Conservation (phyloP, 2,113 vertebrate genomes). For the Chloroceryle aenea region DNA sequence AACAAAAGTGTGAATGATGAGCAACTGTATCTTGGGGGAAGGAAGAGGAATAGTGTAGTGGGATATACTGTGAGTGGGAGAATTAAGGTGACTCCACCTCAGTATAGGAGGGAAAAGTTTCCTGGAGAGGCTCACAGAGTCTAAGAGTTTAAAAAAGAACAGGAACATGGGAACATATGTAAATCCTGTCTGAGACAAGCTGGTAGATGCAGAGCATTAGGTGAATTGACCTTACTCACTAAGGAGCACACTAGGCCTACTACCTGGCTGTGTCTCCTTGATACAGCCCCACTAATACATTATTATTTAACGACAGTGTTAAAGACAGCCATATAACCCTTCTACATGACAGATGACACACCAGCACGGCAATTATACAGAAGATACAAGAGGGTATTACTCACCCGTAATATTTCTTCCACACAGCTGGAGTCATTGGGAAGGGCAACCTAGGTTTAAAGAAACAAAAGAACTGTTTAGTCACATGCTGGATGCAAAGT, state of each 20-base stretch:
- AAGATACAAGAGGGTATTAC: constrained; percentile 68
- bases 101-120: neutral
- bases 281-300: neutral
- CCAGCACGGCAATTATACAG: neutral
- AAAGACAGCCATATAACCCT: neutral
- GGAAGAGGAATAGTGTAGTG: neutral
- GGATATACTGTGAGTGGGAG: neutral
- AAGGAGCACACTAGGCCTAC: neutral
- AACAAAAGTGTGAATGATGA: neutral
- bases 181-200: neutral
- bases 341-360: neutral
- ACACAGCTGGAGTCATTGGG: constrained; percentile 95
- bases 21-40: neutral
- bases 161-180: neutral
- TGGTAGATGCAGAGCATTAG: neutral
- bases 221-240: neutral
- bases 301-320: neutral
- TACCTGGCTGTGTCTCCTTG: neutral
- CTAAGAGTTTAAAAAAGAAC: neutral
- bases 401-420: constrained; percentile 96
- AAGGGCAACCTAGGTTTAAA: constrained; percentile 87
- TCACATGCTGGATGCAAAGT: constrained; percentile 31
- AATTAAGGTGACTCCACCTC: neutral
- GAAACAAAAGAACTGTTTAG: constrained; percentile 3
- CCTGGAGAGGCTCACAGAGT: neutral